A percentile compares a stretch with the other conserved stretches of the same genome.
Evolutionary conservation across 2,797 vertebrate genomes (phyloP).

Genomic region (Cephalopachus bancanus): DNA sequence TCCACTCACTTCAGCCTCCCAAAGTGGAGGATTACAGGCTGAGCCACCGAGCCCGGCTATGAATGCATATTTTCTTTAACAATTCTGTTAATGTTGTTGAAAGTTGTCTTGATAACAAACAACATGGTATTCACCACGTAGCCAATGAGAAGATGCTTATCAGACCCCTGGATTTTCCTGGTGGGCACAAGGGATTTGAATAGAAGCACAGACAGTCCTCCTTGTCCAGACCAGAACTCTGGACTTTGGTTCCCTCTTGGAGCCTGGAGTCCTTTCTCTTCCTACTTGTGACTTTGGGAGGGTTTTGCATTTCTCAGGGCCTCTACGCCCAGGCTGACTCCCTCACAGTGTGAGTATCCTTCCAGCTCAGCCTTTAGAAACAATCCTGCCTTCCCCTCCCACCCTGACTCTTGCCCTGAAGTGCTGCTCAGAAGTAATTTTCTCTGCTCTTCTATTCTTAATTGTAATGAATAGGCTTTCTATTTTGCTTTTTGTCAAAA

Average conservation of each 20-base stretch:
- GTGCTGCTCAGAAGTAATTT: slow-evolving; percentile 55
- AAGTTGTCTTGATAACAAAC: not conserved
- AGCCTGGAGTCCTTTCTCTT: not conserved
- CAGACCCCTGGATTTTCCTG: not conserved
- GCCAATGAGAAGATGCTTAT: not conserved
- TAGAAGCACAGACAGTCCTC: not conserved
- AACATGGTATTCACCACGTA: not conserved
- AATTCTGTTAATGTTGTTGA: not conserved
- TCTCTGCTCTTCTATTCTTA: slow-evolving; percentile 28
- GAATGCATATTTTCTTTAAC: not conserved
- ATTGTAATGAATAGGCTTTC: not conserved
- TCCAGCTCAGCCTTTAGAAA: not conserved
- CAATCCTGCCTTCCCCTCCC: not conserved
- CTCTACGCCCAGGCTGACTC: not conserved
- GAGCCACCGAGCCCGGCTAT: no score
- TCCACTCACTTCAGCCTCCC: no score
- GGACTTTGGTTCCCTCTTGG: not conserved
- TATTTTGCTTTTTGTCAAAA: slow-evolving; percentile 59
- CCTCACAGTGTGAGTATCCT: not conserved
- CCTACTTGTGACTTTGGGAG: not conserved
- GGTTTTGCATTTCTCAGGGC: not conserved
- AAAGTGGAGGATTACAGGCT: no score
- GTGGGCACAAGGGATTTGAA: not conserved
- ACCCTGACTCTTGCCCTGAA: not conserved
- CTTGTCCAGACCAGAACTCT: not conserved